These are phyloP conservation scores for Melinopterus prodromus DNA, from an alignment of 2,888 invertebrate genomes.

Conservation along the genomic window DNA sequence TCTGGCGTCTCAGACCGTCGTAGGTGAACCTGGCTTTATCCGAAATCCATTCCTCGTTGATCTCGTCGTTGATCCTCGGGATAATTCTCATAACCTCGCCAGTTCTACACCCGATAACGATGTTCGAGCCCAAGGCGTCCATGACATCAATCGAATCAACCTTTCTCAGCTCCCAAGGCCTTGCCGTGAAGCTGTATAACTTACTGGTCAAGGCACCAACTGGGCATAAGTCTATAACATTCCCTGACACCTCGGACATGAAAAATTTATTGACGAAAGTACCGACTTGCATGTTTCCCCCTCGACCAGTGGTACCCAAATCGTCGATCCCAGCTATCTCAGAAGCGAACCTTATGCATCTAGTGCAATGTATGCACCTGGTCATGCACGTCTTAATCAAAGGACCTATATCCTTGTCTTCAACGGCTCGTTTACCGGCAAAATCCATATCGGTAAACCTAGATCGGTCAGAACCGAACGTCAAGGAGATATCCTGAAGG, in stretches of 20 bases:
- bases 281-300: constrained; percentile 37
- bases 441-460: constrained; percentile 34
- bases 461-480: constrained; percentile 34
- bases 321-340: constrained; percentile 38
- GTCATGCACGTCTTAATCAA: constrained; percentile 39
- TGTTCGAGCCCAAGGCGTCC: constrained; percentile 35
- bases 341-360: constrained; percentile 39
- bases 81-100: constrained; percentile 39
- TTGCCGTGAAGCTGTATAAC: constrained; percentile 39
- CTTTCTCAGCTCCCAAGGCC: constrained; percentile 40
- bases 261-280: constrained; percentile 38
- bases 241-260: constrained; percentile 39
- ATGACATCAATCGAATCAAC: constrained; percentile 37
- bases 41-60: constrained; percentile 64
- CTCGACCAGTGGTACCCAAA: constrained; percentile 36
- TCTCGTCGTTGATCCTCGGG: constrained; percentile 39
- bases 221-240: constrained; percentile 39
- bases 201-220: constrained; percentile 42
- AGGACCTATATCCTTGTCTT: constrained; percentile 38
- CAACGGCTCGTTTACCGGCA: constrained; percentile 35
- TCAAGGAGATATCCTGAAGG: constrained; percentile 39
- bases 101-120: constrained; percentile 37
- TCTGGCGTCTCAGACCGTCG: constrained; percentile 73
- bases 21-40: constrained; percentile 73
- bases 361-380: constrained; percentile 42